A percentile compares a stretch with the other conserved stretches of the same genome.
phyloP scores from a whole-genome alignment of 2,113 vertebrate genomes.

The Platycercus adscitus region DNA sequence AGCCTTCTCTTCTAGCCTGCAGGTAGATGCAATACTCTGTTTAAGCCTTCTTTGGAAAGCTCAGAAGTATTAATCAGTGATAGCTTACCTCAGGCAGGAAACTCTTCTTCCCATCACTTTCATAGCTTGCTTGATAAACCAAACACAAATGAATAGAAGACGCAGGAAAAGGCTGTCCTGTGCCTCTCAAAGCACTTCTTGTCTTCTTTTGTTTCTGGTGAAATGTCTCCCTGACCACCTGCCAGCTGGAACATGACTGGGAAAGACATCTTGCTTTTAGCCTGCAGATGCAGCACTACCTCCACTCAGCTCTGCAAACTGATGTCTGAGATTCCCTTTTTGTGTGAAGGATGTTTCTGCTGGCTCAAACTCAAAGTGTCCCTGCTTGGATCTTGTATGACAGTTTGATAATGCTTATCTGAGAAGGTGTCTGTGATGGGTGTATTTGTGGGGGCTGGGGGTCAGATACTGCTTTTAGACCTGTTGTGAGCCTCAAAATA shows the following conservation, averaged over 20 bases:
- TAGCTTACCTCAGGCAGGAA: neutral
- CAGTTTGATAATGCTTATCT: neutral
- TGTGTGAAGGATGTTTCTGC: neutral
- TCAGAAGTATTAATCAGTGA: neutral
- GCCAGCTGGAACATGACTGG: neutral
- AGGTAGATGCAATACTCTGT: neutral
- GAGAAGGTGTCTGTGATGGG: neutral
- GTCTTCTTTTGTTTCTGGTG: neutral
- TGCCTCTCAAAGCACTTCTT: neutral
- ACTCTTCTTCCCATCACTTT: neutral
- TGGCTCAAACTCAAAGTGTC: neutral
- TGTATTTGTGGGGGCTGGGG: neutral
- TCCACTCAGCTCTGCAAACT: neutral
- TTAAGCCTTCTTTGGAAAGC: neutral
- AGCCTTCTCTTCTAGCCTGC: neutral
- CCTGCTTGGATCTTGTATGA: neutral
- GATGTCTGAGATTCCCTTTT: neutral
- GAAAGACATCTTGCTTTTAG: neutral
- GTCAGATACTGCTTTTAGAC: neutral
- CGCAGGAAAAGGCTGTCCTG: neutral
- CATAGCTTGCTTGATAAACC: neutral
- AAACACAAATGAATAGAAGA: neutral
- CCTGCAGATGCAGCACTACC: neutral
- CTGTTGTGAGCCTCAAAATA: neutral
- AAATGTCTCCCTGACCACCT: neutral